Base-by-base conservation (phyloP, 2,888 invertebrate genomes). In the Aricia artaxerxes region DNA sequence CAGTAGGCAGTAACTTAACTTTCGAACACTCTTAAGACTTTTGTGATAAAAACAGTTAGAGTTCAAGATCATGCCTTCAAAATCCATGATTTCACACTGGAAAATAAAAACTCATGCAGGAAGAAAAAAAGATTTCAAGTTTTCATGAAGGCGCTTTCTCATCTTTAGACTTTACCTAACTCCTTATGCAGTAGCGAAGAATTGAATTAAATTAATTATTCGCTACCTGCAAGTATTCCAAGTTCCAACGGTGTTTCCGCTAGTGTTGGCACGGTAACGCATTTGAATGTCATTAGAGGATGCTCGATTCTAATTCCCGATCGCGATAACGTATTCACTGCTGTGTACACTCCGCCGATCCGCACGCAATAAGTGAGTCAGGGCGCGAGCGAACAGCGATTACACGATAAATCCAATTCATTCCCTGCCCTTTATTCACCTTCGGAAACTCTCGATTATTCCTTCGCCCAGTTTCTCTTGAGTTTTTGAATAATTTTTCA, bases 361-460 rank as follows among this genome's bases (percentile, higher is more conserved):
- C 84, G 84, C 83, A 82, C 84, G 86, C 89, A 90, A 90, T 90
- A 88, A 87, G 86, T 87, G 86, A 88, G 86, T 86, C 86, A 87
- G 87, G 85, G 86, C 87, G 84, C 88, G 86, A 88, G 86, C 85
- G 84, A 88, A 90, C 90, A 87, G 86, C 85, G 87, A 91, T 90
- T 88, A 90, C 87, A 87, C 85, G 88, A 89, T 89, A 90, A 90
- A 91, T 90, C 86, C 88, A 89, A 91, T 91, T 89, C 86, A 87
- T 87, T 86, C 84, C 83, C 85, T 85, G 57, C 85, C 85, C 84
- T 86, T 85, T 85, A 85, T 86, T 85, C 84, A 84, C 80, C 77
- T 76, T 73, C 83, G 86, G 84, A 85, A 85, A 85, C 82, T 83
- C 80, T 85, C 84, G 82, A 82, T 83, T 84, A 86, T 86, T 82